phyloP scores from a whole-genome alignment of 1,140 invertebrate species.

The Hormaphis cornu region DNA sequence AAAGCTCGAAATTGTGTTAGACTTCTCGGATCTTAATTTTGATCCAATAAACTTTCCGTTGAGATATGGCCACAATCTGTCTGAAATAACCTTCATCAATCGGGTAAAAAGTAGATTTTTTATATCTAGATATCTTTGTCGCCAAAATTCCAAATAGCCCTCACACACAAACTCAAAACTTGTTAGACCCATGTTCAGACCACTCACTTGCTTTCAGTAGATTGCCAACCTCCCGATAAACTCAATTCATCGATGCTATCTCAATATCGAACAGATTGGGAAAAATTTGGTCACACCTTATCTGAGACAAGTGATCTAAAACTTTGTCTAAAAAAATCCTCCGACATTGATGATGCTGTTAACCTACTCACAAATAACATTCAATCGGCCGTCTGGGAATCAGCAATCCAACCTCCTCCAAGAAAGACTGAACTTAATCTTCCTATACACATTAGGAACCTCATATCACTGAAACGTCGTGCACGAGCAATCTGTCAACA shows the following conservation, averaged over 20 bases:
- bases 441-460: not conserved
- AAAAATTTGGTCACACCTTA: not conserved
- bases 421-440: not conserved
- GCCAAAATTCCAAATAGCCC: not conserved
- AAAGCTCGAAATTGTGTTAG: conserved; percentile 5
- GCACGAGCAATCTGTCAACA: no score
- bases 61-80: not conserved
- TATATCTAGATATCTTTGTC: not conserved
- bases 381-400: not conserved
- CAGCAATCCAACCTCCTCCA: not conserved
- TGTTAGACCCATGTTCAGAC: not conserved
- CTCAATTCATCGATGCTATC: not conserved
- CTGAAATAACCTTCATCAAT: conserved; percentile 1
- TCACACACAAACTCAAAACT: not conserved
- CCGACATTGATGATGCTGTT: conserved; percentile 17
- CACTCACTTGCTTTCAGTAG: not conserved
- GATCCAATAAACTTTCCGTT: conserved; percentile 10
- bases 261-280: not conserved
- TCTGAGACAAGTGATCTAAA: not conserved
- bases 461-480: no score
- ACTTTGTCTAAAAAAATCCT: not conserved
- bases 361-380: not conserved
- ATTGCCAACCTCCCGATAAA: not conserved
- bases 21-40: conserved; percentile 18
- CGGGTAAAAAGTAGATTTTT: not conserved